phyloP scores from a whole-genome alignment of 2,113 vertebrate species.

The Mirza zaza region DNA sequence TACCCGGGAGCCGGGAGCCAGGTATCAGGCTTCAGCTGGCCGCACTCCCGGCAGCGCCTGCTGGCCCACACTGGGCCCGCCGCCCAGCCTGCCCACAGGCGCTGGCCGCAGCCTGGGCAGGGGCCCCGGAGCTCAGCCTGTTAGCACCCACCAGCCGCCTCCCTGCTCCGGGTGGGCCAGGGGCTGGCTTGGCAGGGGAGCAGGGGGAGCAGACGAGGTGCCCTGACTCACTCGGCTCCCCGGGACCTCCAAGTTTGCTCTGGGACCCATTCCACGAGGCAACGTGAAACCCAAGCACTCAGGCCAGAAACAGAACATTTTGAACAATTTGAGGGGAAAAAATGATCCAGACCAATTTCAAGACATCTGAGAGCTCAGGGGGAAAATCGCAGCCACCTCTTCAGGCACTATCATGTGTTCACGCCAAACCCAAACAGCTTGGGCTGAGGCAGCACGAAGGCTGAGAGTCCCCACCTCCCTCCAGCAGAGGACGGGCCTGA shows the following conservation, averaged over 20 bases:
- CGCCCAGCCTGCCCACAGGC: conserved; percentile 46
- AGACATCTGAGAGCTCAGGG: conserved; percentile 78
- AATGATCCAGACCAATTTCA: conserved; percentile 76
- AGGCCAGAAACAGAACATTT: conserved; percentile 71
- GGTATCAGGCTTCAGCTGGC: conserved; percentile 68
- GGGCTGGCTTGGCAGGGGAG: conserved; percentile 12
- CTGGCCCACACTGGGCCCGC: not conserved
- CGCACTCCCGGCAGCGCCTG: conserved; percentile 10
- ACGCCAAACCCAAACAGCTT: conserved; percentile 64
- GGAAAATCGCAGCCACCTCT: conserved; percentile 68
- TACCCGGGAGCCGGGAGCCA: conserved; percentile 29
- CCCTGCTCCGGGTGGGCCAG: not conserved
- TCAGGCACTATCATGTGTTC: conserved; percentile 26
- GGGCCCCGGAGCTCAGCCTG: not conserved
- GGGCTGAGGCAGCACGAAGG: conserved; percentile 5
- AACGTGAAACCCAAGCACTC: conserved; percentile 59
- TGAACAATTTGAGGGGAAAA: conserved; percentile 77
- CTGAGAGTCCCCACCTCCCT: not conserved
- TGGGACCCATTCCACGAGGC: conserved; percentile 61
- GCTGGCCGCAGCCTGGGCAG: not conserved
- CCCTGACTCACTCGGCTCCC: conserved; percentile 25
- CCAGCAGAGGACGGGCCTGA: not conserved
- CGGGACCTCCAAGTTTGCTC: conserved; percentile 48
- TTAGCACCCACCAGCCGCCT: not conserved
- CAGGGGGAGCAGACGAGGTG: not conserved